phyloP scores from a whole-genome alignment of 2,113 vertebrate genomes.

The Rhineura floridana region DNA sequence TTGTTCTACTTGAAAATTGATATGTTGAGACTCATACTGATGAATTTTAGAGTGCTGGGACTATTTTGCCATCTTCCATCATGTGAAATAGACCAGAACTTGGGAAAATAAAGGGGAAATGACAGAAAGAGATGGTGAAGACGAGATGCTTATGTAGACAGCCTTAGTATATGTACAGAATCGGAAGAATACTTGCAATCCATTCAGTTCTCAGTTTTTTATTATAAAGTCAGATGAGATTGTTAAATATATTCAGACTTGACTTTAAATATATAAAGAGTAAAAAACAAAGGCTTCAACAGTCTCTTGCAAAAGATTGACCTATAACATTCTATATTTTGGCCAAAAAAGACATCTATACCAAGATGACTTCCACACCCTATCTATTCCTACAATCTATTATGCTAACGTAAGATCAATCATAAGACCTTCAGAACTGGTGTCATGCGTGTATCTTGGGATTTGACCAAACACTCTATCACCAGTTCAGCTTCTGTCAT shows the following conservation, averaged over 20 bases:
- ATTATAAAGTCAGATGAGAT: constrained; percentile 19
- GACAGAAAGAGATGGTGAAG: constrained; percentile 30
- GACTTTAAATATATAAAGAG: constrained; percentile 24
- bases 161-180: neutral
- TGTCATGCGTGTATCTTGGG: neutral
- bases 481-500: neutral
- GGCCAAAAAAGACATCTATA: neutral
- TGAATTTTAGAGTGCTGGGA: constrained; percentile 47
- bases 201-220: constrained; percentile 22
- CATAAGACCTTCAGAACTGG: neutral
- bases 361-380: neutral
- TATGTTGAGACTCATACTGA: constrained; percentile 62
- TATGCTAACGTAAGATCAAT: neutral
- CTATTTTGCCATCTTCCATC: constrained; percentile 59
- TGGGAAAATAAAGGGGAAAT: constrained; percentile 53
- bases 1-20: constrained; percentile 65
- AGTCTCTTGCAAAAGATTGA: constrained; percentile 31
- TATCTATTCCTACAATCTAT: neutral
- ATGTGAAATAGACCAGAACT: constrained; percentile 41
- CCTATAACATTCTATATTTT: neutral
- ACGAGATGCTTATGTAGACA: constrained; percentile 8
- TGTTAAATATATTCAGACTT: neutral
- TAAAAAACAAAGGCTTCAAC: constrained; percentile 45
- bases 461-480: neutral
- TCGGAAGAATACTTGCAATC: constrained; percentile 12